Percentiles rank a stretch among this genome's conserved stretches.
phyloP scores from a whole-genome alignment of 2,113 vertebrate species.

The Podarcis cretensis region DNA sequence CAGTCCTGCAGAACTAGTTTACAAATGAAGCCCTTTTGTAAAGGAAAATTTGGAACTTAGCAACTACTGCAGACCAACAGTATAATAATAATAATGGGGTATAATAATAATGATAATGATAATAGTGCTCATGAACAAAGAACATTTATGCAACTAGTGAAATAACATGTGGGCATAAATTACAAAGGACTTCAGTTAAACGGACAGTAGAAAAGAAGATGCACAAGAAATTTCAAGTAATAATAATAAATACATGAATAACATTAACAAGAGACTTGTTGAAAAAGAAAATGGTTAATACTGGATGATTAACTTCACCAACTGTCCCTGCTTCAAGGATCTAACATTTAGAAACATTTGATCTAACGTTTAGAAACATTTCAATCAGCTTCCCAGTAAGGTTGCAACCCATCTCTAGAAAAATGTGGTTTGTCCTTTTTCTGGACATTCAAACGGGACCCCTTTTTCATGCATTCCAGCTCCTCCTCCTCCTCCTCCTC shows the following conservation, averaged over 20 bases:
- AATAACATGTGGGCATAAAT: background rate
- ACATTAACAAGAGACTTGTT: background rate
- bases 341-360: background rate
- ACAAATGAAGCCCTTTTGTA: background rate
- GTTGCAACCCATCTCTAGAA: no score
- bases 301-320: background rate
- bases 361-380: background rate
- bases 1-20: background rate
- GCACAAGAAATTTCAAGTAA: background rate
- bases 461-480: no score
- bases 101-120: no score
- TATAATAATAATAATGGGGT: no score
- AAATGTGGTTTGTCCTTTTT: no score
- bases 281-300: background rate
- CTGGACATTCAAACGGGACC: no score
- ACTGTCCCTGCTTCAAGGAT: background rate
- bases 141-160: background rate
- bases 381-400: background rate
- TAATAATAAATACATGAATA: no score
- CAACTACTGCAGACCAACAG: background rate
- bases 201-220: background rate
- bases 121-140: background rate
- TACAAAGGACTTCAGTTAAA: background rate
- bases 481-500: no score
- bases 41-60: background rate